Evolutionary conservation across 64 coral and sea anemone species (phyloP).

Genomic region (Catalaphyllia jardinei): DNA sequence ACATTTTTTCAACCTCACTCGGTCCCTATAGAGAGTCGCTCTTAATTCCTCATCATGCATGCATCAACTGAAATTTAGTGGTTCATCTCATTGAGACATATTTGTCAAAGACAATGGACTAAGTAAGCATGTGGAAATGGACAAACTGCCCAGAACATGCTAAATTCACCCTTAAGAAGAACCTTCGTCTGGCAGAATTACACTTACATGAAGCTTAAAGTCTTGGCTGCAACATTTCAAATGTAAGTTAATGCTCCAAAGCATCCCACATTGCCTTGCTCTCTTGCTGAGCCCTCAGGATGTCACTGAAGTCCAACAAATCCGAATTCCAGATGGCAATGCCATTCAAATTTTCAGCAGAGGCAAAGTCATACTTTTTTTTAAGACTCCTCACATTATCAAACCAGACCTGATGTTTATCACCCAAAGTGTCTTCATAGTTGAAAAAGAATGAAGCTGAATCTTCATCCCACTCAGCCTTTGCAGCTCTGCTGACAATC

Average conservation of each 20-base stretch:
- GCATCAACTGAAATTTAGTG: too few species aligned
- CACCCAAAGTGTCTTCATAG: constrained; percentile 69
- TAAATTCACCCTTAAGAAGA: too few species aligned
- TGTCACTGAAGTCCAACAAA: constrained; percentile 76
- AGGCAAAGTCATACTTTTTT: constrained; percentile 66
- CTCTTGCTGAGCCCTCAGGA: constrained; percentile 49
- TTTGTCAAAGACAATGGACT: too few species aligned
- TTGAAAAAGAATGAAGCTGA: constrained; percentile 74
- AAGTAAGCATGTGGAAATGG: too few species aligned
- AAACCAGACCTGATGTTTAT: constrained; percentile 83
- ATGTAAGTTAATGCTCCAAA: constrained; percentile 1
- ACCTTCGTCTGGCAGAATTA: too few species aligned
- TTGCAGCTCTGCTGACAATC: constrained; percentile 51
- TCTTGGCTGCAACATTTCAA: neutral
- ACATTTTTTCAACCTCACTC: too few species aligned
- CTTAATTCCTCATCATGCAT: too few species aligned
- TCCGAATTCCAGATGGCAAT: constrained; percentile 89
- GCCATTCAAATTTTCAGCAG: constrained; percentile 56
- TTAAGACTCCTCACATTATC: constrained; percentile 68
- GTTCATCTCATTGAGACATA: too few species aligned
- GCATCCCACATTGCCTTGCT: constrained; percentile 76
- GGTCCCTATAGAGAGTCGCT: too few species aligned
- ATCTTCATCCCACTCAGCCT: constrained; percentile 58
- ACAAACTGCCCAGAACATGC: too few species aligned
- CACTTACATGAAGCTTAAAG: neutral